Percentiles rank a stretch among this genome's conserved stretches.
These are phyloP conservation scores for Xestia rhomboidea DNA, from an alignment of 2,888 invertebrate genomes.

Conservation along the genomic window DNA sequence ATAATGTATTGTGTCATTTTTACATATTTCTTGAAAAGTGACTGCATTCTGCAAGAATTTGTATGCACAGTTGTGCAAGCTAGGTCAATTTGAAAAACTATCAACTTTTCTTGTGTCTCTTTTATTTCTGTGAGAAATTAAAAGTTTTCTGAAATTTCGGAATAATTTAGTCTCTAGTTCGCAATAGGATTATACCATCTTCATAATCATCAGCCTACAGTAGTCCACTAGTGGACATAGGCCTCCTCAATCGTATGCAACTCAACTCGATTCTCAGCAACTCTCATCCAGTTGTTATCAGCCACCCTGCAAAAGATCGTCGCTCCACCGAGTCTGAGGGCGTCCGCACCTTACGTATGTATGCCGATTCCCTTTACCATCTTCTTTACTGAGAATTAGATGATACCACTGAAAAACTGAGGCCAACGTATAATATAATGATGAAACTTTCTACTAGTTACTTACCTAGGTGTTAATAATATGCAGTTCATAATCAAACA, in stretches of 20 bases:
- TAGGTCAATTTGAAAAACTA: neutral
- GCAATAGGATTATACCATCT: neutral
- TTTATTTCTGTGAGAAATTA: neutral
- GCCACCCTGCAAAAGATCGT: no score
- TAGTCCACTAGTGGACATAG: no score
- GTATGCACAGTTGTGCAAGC: no score
- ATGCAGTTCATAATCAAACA: neutral
- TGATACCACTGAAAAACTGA: neutral
- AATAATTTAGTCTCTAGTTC: neutral
- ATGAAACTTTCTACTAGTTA: neutral
- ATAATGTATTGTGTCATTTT: slow-evolving; percentile 37
- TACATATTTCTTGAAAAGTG: slow-evolving; percentile 31
- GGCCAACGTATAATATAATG: neutral
- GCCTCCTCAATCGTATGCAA: no score
- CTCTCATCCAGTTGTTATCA: no score
- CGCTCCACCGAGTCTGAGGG: no score
- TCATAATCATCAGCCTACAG: no score
- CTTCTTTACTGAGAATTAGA: neutral
- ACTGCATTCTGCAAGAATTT: neutral
- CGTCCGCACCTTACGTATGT: no score
- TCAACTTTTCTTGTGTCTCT: no score
- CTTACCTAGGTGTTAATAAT: neutral
- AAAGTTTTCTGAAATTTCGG: neutral
- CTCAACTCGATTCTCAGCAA: no score
- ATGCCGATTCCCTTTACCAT: neutral